A percentile compares a stretch with the other conserved stretches of the same genome.
These are phyloP conservation scores for Archocentrus centrarchus DNA, from an alignment of 2,113 vertebrate genomes.

Conservation along the genomic window DNA sequence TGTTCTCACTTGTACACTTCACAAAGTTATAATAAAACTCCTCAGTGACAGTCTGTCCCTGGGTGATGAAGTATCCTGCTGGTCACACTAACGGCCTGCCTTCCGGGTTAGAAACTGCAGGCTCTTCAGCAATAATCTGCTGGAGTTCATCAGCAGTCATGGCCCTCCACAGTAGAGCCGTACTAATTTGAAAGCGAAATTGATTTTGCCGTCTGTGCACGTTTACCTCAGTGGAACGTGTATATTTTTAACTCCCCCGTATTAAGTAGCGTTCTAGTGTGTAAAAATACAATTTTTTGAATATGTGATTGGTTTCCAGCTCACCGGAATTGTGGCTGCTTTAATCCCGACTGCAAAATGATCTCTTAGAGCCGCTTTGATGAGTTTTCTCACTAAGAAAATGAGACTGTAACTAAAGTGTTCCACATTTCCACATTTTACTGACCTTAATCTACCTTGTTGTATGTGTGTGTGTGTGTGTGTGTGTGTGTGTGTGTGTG, in stretches of 20 bases:
- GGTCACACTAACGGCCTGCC: not conserved
- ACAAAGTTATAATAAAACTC: not conserved
- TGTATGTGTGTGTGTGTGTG: not conserved
- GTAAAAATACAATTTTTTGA: not conserved
- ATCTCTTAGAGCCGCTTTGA: not conserved
- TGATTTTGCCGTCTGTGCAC: not conserved
- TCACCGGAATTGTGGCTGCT: not conserved
- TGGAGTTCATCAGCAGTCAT: not conserved
- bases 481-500: not conserved
- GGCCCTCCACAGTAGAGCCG: not conserved
- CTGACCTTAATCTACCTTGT: not conserved
- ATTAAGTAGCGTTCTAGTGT: not conserved
- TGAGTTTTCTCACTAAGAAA: not conserved
- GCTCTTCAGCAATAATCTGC: not conserved
- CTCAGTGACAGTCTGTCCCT: not conserved
- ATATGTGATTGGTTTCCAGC: not conserved
- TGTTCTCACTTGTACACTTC: not conserved
- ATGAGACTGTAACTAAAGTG: not conserved
- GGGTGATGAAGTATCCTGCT: not conserved
- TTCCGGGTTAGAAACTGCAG: not conserved
- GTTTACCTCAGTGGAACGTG: not conserved
- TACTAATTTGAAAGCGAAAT: not conserved
- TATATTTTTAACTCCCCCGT: not conserved
- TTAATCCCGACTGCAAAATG: not conserved
- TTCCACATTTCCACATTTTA: not conserved